Percentiles rank a stretch among this genome's conserved stretches.
phyloP scores from a whole-genome alignment of 2,888 invertebrate genomes.

The Andrena dorsata region DNA sequence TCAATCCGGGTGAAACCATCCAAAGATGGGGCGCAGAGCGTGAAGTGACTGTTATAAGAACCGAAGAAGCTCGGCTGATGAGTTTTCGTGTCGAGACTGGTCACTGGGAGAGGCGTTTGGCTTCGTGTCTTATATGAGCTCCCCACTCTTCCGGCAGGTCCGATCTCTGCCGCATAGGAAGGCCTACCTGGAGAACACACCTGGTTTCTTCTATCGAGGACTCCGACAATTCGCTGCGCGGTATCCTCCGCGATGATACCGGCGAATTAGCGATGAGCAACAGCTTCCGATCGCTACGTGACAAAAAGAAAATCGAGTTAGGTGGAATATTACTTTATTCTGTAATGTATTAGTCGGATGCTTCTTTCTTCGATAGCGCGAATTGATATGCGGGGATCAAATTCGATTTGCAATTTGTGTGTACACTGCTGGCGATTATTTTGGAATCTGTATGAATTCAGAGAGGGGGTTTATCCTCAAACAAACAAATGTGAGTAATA shows the following conservation, averaged over 20 bases:
- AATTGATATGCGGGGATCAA: too few species aligned
- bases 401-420: too few species aligned
- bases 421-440: too few species aligned
- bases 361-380: too few species aligned
- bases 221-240: constrained; percentile 10
- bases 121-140: constrained; percentile 84
- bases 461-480: too few species aligned
- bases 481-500: too few species aligned
- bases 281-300: too few species aligned
- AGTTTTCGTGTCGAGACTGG: constrained; percentile 84
- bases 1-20: constrained; percentile 66
- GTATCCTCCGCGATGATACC: constrained; percentile 45
- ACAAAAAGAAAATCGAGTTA: too few species aligned
- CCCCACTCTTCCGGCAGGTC: constrained; percentile 80
- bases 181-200: constrained; percentile 78
- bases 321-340: too few species aligned
- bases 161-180: constrained; percentile 79
- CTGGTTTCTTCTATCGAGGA: constrained; percentile 75
- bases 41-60: constrained; percentile 49
- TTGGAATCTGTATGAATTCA: too few species aligned
- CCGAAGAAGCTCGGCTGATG: constrained; percentile 83
- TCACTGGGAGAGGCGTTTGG: constrained; percentile 84
- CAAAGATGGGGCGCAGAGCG: constrained; percentile 55
- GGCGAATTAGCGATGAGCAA: not conserved
- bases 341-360: too few species aligned